Percentiles rank a stretch among this genome's conserved stretches.
Evolutionary conservation across 2,113 vertebrate genomes (phyloP).

Genomic region (Patagioenas fasciata): DNA sequence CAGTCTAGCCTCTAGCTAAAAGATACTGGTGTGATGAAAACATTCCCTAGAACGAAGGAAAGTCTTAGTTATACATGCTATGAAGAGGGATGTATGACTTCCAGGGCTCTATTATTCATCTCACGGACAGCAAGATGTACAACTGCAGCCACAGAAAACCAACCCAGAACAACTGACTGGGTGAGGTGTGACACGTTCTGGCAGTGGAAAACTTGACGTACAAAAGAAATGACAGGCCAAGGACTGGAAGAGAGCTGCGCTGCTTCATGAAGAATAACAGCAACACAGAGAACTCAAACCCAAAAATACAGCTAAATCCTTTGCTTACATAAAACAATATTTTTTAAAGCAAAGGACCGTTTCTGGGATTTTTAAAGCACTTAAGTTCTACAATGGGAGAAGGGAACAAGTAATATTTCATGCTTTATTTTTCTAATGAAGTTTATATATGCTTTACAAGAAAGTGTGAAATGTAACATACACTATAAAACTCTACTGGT

Average conservation of each 20-base stretch:
- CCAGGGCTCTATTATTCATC: neutral
- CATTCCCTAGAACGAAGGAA: neutral
- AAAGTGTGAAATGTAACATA: neutral
- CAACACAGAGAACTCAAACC: neutral
- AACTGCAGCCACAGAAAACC: neutral
- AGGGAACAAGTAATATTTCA: neutral
- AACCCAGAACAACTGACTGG: neutral
- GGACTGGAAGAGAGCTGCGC: neutral
- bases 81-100: neutral
- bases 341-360: neutral
- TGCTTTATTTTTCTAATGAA: neutral
- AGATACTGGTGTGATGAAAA: neutral
- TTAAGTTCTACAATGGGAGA: neutral
- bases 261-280: neutral
- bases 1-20: neutral
- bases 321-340: neutral
- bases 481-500: neutral
- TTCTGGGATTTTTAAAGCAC: neutral
- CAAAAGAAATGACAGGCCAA: neutral
- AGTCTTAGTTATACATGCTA: neutral
- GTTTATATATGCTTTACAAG: neutral
- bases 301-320: neutral
- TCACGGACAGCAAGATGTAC: neutral
- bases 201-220: neutral
- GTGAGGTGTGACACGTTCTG: neutral